Conservation (phyloP, 2,113 vertebrate species). For the Tetrax tetrax region DNA sequence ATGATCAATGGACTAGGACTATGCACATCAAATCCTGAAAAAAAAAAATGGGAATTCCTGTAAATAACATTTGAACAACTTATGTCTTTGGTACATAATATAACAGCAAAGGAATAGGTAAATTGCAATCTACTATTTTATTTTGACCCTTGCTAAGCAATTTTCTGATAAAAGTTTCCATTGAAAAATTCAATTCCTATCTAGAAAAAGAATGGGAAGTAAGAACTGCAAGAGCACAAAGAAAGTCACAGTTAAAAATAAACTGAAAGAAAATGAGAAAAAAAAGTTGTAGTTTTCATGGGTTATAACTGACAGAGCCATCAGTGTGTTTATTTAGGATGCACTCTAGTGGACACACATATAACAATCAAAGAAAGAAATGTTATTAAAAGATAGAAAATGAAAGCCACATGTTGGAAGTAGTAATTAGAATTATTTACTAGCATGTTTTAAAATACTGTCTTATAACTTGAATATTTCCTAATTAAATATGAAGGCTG, state of each 20-base stretch:
- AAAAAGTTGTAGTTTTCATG: neutral
- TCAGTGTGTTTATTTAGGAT: slow-evolving; percentile 36
- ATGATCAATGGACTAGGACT: neutral
- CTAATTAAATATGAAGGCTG: neutral
- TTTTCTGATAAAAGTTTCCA: neutral
- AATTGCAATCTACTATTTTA: neutral
- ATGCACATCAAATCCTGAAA: neutral
- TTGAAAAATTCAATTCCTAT: neutral
- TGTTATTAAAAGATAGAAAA: neutral
- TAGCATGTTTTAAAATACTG: neutral
- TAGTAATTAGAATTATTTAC: neutral
- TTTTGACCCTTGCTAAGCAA: neutral
- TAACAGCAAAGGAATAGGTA: neutral
- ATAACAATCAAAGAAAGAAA: neutral
- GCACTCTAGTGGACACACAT: slow-evolving; percentile 54
- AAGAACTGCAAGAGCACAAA: neutral
- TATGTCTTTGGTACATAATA: neutral
- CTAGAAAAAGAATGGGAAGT: neutral
- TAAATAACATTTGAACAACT: neutral
- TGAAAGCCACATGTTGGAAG: neutral
- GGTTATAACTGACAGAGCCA: neutral
- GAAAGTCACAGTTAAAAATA: neutral
- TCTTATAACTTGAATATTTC: neutral
- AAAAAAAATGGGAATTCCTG: neutral
- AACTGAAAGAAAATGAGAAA: neutral